Evolutionary conservation across 2,797 vertebrate genomes (phyloP).

Genomic region (Scyliorhinus canicula): DNA sequence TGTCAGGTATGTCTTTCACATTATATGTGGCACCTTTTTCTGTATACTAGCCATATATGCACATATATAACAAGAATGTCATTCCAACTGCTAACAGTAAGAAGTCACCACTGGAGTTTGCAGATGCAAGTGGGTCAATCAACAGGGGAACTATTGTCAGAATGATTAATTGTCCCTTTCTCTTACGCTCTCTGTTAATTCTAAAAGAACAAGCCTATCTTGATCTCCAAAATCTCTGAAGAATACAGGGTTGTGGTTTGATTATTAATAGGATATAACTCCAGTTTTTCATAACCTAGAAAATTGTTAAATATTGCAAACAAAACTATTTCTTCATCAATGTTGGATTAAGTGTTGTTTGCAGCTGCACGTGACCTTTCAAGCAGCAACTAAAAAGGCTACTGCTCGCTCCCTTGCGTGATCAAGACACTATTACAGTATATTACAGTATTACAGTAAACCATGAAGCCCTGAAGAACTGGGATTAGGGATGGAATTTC

Average conservation of each 20-base stretch:
- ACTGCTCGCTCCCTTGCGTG: neutral
- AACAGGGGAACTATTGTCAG: neutral
- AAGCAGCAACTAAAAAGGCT: too few relatives aligned
- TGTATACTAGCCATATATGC: neutral
- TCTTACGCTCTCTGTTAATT: neutral
- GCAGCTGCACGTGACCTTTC: neutral
- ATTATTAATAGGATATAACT: neutral
- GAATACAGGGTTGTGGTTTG: neutral
- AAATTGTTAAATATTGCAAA: neutral
- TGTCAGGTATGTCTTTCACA: neutral
- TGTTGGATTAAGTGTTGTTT: neutral
- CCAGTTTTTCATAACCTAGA: neutral
- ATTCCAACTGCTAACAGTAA: neutral
- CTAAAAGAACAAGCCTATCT: neutral
- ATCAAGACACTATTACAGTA: neutral
- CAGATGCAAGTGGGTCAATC: slow-evolving; percentile 22
- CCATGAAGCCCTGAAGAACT: neutral
- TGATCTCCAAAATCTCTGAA: neutral
- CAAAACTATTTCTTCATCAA: neutral
- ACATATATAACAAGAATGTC: neutral
- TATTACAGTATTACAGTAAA: neutral
- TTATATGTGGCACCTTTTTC: neutral
- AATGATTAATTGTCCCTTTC: neutral
- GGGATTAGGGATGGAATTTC: neutral
- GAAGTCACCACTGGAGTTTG: neutral